Evolutionary conservation across 1,140 invertebrate species (phyloP).

Genomic region (Drosophila watanabei): DNA sequence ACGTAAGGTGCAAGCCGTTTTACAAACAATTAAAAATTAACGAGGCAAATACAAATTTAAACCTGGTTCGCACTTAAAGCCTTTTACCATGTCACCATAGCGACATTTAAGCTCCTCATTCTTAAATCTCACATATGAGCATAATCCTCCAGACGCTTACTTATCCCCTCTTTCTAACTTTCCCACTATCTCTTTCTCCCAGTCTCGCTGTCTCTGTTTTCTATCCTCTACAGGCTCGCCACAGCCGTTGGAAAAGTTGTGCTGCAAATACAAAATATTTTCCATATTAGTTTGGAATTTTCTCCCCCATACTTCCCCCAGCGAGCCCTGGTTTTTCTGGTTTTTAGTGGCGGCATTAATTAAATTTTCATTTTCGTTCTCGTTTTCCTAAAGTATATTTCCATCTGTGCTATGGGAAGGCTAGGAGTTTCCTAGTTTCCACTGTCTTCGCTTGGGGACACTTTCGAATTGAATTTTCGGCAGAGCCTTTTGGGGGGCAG

Average conservation of each 20-base stretch:
- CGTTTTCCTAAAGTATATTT: constrained; percentile 36
- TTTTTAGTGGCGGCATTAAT: constrained; percentile 65
- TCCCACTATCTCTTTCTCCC: neutral
- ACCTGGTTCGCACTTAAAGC: constrained; percentile 7
- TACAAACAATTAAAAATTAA: neutral
- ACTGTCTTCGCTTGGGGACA: constrained; percentile 11
- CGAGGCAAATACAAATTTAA: neutral
- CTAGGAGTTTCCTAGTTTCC: constrained; percentile 42
- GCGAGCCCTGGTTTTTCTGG: constrained; percentile 39
- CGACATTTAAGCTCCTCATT: constrained; percentile 45
- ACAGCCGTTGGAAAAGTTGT: constrained; percentile 50
- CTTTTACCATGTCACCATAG: constrained; percentile 47
- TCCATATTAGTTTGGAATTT: constrained; percentile 67
- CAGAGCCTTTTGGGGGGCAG: neutral
- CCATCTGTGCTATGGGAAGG: constrained; percentile 27
- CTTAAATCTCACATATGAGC: constrained; percentile 6
- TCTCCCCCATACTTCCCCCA: constrained; percentile 28
- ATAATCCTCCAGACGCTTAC: constrained; percentile 1
- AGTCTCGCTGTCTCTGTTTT: neutral
- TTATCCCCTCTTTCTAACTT: neutral
- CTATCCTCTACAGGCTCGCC: neutral
- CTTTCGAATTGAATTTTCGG: constrained; percentile 42
- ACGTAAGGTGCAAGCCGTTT: neutral
- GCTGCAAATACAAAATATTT: constrained; percentile 72
- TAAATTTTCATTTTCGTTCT: constrained; percentile 65